These are phyloP conservation scores for Ericerus pela DNA, from an alignment of 1,140 invertebrate species.

Conservation along the genomic window DNA sequence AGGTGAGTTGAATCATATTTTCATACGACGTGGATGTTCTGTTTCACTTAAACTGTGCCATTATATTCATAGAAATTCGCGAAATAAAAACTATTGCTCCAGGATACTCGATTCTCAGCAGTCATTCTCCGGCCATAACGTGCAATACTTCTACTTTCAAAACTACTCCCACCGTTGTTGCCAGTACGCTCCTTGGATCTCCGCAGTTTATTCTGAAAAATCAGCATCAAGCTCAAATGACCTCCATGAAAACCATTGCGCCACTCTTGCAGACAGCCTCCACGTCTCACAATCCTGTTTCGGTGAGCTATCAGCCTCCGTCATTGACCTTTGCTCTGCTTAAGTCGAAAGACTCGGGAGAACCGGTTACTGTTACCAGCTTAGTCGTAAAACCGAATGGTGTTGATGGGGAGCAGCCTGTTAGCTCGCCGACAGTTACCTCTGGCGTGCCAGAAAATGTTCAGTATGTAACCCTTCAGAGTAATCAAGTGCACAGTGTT, in stretches of 20 bases:
- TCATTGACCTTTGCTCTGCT: slow-evolving; percentile 15
- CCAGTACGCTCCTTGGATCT: no score
- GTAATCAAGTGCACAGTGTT: background rate
- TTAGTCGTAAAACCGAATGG: background rate
- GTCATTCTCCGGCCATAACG: background rate
- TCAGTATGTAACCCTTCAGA: background rate
- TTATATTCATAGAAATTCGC: background rate
- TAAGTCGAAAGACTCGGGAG: slow-evolving; percentile 13
- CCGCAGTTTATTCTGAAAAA: background rate
- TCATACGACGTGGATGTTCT: no score
- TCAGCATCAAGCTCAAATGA: background rate
- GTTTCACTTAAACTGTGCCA: no score
- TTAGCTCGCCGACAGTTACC: background rate
- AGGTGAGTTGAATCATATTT: no score
- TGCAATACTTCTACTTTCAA: no score
- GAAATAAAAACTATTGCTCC: background rate
- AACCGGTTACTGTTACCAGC: slow-evolving; percentile 13
- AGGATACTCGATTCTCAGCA: background rate
- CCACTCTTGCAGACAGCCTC: background rate
- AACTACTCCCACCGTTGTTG: no score
- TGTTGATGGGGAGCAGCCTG: background rate
- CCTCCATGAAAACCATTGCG: background rate
- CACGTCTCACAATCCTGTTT: background rate
- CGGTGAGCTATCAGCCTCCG: slow-evolving; percentile 8
- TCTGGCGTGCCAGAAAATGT: background rate